Evolutionary conservation across 2,113 vertebrate species (phyloP).

Genomic region (Addax nasomaculatus): DNA sequence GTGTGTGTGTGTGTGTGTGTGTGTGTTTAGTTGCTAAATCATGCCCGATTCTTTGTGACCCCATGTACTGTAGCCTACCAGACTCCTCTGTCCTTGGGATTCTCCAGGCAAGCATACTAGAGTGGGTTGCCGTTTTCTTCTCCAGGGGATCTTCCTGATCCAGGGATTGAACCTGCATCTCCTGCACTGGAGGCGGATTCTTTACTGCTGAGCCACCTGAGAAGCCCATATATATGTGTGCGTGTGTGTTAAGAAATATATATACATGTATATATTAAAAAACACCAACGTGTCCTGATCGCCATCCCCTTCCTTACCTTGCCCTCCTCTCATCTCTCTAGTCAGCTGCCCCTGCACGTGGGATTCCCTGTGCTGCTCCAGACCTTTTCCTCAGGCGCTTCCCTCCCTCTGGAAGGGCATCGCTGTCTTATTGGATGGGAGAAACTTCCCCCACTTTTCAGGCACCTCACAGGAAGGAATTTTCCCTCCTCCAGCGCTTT

Average conservation of each 20-base stretch:
- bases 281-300: background rate
- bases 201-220: background rate
- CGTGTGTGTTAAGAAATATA: background rate
- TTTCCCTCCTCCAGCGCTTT: background rate
- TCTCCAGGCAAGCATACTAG: background rate
- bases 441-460: background rate
- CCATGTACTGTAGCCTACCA: background rate
- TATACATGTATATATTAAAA: background rate
- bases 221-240: background rate
- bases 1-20: background rate
- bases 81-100: background rate
- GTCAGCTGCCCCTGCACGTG: background rate
- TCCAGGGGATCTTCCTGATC: background rate
- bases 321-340: background rate
- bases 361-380: background rate
- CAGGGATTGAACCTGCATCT: background rate
- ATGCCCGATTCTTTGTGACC: background rate
- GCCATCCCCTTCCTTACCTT: background rate
- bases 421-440: no score
- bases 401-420: background rate
- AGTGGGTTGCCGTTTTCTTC: background rate
- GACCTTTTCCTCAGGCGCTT: rapidly evolving
- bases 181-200: background rate
- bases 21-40: background rate
- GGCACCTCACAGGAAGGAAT: background rate